phyloP scores from a whole-genome alignment of 2,797 vertebrate genomes.

The Paedocypris micromegethes region DNA sequence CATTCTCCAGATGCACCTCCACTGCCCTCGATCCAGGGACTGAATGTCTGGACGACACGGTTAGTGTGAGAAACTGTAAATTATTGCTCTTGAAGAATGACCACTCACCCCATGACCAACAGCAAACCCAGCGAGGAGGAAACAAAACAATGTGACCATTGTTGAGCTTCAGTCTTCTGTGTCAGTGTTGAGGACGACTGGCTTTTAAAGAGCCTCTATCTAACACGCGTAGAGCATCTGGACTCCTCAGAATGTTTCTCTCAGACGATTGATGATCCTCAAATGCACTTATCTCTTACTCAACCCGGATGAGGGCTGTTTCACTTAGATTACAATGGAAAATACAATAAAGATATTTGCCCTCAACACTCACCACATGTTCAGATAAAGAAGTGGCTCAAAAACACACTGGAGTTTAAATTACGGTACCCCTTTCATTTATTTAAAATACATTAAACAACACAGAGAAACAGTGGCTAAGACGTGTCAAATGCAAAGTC shows the following conservation, averaged over 20 bases:
- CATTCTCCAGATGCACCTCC: conserved; percentile 51
- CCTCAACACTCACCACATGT: too few relatives aligned
- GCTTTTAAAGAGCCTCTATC: conserved; percentile 52
- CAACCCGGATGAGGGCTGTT: not conserved
- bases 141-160: conserved; percentile 53
- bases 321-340: too few relatives aligned
- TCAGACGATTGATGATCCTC: conserved; percentile 1
- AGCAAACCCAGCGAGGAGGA: conserved; percentile 53
- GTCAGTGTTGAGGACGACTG: conserved; percentile 5
- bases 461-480: too few relatives aligned
- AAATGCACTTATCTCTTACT: conserved; percentile 1
- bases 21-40: conserved; percentile 48
- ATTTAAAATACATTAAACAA: too few relatives aligned
- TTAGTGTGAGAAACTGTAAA: not conserved
- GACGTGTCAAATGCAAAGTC: too few relatives aligned
- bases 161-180: conserved; percentile 52
- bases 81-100: too few relatives aligned
- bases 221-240: conserved; percentile 22
- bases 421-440: too few relatives aligned
- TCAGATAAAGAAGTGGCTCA: too few relatives aligned
- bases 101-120: conserved; percentile 53
- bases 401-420: too few relatives aligned
- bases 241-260: conserved; percentile 21
- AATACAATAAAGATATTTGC: too few relatives aligned
- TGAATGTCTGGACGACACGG: conserved; percentile 35